A percentile compares a stretch with the other conserved stretches of the same genome.
phyloP scores from a whole-genome alignment of 2,888 invertebrate genomes.

The Trypoxylon attenuatum region DNA sequence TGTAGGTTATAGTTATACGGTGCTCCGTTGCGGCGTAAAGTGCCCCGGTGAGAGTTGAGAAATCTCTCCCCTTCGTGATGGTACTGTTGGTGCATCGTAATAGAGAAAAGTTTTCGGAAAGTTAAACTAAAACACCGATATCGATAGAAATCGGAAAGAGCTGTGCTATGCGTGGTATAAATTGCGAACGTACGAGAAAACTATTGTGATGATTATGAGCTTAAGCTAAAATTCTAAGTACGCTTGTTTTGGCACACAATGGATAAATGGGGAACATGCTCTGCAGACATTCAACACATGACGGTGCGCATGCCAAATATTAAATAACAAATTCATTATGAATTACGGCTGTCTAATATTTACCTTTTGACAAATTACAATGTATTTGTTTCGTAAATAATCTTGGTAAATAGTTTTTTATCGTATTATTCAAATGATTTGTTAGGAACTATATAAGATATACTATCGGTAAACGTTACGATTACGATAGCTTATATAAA shows the following conservation, averaged over 20 bases:
- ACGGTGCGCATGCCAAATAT: neutral
- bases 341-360: neutral
- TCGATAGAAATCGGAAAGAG: conserved; percentile 65
- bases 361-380: too few species aligned
- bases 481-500: too few species aligned
- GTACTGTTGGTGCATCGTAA: conserved; percentile 36
- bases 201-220: conserved; percentile 3
- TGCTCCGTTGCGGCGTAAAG: conserved; percentile 27
- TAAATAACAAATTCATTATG: neutral
- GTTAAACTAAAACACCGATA: conserved; percentile 58
- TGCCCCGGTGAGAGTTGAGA: conserved; percentile 46
- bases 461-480: too few species aligned
- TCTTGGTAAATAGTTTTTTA: too few species aligned
- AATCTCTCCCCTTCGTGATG: conserved; percentile 20
- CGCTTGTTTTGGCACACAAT: too few species aligned
- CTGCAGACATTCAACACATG: neutral
- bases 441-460: too few species aligned
- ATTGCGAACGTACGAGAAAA: conserved; percentile 4
- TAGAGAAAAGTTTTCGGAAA: conserved; percentile 10
- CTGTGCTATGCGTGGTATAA: conserved; percentile 56
- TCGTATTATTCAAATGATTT: too few species aligned
- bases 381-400: too few species aligned
- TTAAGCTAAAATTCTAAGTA: conserved; percentile 23
- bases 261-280: neutral
- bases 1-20: conserved; percentile 49